Base-by-base conservation (phyloP, 1,140 invertebrate species). In the Triops cancriformis region DNA sequence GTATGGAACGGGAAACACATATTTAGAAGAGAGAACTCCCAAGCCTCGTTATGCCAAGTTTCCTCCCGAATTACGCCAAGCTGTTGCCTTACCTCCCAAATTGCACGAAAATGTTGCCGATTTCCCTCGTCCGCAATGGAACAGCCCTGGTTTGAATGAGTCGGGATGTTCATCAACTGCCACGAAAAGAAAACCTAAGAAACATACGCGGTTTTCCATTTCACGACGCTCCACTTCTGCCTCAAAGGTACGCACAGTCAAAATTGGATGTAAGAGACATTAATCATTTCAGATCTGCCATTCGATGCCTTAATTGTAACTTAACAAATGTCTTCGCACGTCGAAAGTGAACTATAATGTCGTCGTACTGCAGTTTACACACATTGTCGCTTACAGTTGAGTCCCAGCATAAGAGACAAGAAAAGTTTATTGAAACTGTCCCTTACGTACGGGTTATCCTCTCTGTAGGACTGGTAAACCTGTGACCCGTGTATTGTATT, bases 61-160 rank as follows among this genome's bases (percentile, higher is more conserved):
- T 23, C 42, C 42, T 42, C 27, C 26, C 42, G 77, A 78, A 43
- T 43, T 78, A 73, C 77, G 77, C 1, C 23, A 26, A 73, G 41
- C 77, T 42, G 77, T 78, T 14, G 77, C 77, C 1, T 73, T 74
- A 18, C 77, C 77, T 12, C 26, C 73, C 1, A 78, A 78, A 74
- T 43, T 78, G n/a, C 41, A 78, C 14, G 26, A 42, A 26, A 72
- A 43, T 12, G 10, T 43, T 10, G 27, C 72, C 1, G 77, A 78
- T 41, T 78, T 78, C 74, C 64, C 73, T 26, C 51, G 51, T 6
- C 51, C 51, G 14, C 51, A 64, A 23, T 64, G 51, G 51, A 18
- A 64, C 23, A 23, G 51, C 51, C 51, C 51, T 64, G 10, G 14
- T 64, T 64, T 64, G 51, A 23, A 64, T 64, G n/a, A 64, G 10